These are phyloP conservation scores for Procambarus virginalis DNA, from an alignment of 1,140 invertebrate genomes.

Conservation along the genomic window DNA sequence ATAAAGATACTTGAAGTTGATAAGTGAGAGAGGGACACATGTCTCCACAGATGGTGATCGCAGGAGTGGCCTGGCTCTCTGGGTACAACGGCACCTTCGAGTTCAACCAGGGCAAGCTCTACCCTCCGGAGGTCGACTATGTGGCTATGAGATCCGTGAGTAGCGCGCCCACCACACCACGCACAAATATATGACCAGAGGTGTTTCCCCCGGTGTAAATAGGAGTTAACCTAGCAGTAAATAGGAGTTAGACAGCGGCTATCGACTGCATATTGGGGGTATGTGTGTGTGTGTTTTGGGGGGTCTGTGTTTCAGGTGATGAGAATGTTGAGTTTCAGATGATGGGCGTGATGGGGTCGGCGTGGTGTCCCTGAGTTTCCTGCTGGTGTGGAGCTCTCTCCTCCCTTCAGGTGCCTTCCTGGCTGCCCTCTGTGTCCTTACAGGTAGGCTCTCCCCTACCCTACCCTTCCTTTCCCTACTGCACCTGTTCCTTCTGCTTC, in stretches of 20 bases:
- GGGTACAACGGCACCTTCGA: constrained; percentile 51
- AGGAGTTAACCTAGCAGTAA: too few relatives aligned
- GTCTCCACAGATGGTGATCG: constrained; percentile 49
- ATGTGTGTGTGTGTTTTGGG: too few relatives aligned
- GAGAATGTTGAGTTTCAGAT: constrained; percentile 26
- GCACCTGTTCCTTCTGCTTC: too few relatives aligned
- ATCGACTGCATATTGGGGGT: too few relatives aligned
- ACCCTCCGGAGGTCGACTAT: constrained; percentile 49
- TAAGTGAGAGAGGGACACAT: too few relatives aligned
- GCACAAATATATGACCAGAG: too few relatives aligned
- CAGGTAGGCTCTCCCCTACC: constrained; percentile 18
- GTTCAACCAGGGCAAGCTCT: constrained; percentile 33
- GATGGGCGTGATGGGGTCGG: constrained; percentile 58
- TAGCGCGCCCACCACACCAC: not conserved
- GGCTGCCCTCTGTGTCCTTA: constrained; percentile 56
- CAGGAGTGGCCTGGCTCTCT: constrained; percentile 41
- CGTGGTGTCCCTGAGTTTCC: constrained; percentile 56
- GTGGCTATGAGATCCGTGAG: constrained; percentile 53
- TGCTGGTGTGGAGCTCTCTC: constrained; percentile 58
- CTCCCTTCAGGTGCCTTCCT: constrained; percentile 38
- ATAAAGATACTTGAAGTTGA: too few relatives aligned
- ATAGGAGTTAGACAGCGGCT: too few relatives aligned
- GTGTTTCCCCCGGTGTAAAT: too few relatives aligned
- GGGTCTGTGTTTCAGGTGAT: too few relatives aligned
- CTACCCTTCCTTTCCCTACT: too few relatives aligned